phyloP scores from a whole-genome alignment of 1,140 invertebrate genomes.

The Epicauta chinensis region DNA sequence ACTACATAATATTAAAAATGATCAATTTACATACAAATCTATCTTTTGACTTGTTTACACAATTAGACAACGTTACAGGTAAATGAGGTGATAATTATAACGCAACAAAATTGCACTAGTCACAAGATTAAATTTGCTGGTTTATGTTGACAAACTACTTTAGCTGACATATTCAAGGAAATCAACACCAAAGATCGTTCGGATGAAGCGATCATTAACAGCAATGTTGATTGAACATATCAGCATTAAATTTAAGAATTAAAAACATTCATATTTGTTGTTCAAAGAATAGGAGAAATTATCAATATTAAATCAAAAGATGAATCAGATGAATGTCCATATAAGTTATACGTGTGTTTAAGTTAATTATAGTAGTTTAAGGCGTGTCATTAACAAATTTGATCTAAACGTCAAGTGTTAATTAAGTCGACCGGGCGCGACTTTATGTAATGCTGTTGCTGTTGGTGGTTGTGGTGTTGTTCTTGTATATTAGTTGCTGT shows the following conservation, averaged over 20 bases:
- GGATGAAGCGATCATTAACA: no score
- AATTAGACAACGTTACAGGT: slow-evolving; percentile 20
- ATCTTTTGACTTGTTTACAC: slow-evolving; percentile 24
- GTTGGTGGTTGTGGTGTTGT: no score
- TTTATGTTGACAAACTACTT: background rate
- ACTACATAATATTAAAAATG: background rate
- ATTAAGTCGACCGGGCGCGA: slow-evolving; percentile 12
- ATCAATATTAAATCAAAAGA: no score
- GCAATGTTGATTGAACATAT: no score
- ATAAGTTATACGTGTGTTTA: no score
- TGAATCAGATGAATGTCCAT: no score
- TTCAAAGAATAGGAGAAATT: no score
- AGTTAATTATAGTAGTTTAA: background rate
- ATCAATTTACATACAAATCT: slow-evolving; percentile 26
- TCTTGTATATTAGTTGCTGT: no score
- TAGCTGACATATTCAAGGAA: no score
- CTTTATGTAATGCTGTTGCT: background rate
- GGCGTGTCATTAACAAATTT: slow-evolving; percentile 15
- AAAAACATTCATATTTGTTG: no score
- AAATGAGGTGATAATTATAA: slow-evolving; percentile 26
- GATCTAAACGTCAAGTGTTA: slow-evolving; percentile 17
- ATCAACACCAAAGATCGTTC: no score
- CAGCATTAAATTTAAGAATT: no score
- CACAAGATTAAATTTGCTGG: slow-evolving; percentile 11
- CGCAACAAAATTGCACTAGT: slow-evolving; percentile 15